Conservation (phyloP, 2,113 vertebrate genomes). For the Chaenogobius annularis region DNA sequence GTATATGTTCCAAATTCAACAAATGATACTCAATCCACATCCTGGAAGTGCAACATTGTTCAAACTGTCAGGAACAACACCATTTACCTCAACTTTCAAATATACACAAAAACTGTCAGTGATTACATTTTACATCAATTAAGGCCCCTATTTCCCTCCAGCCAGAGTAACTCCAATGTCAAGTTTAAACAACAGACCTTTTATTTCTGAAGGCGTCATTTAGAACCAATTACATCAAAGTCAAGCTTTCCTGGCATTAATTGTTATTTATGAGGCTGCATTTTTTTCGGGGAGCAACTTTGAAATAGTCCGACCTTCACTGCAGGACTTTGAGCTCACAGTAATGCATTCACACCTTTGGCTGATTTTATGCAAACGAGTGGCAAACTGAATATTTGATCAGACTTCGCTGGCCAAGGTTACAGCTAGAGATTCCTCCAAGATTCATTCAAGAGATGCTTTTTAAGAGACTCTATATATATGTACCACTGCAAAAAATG, state of each 20-base stretch:
- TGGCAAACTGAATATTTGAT: conserved; percentile 61
- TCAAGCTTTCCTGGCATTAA: conserved; percentile 53
- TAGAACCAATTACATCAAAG: conserved; percentile 64
- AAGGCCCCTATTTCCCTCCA: conserved; percentile 19
- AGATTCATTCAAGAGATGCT: conserved; percentile 18
- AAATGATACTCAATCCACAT: neutral
- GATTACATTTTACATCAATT: conserved; percentile 44
- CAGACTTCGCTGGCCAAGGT: conserved; percentile 56
- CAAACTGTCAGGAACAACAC: conserved; percentile 15
- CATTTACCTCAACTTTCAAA: conserved; percentile 17
- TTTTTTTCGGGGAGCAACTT: conserved; percentile 54
- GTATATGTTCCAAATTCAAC: neutral
- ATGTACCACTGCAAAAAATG: neutral
- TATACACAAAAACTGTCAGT: conserved; percentile 35
- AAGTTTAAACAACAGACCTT: conserved; percentile 52
- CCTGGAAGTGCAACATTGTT: neutral
- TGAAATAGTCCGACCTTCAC: conserved; percentile 66
- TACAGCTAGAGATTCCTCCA: conserved; percentile 28
- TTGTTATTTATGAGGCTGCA: conserved; percentile 68
- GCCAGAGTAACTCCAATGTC: conserved; percentile 49
- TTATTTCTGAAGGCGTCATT: conserved; percentile 49
- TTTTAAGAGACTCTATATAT: neutral
- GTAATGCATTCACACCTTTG: conserved; percentile 69
- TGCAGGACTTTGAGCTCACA: conserved; percentile 26
- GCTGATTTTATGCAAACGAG: conserved; percentile 71